Base-by-base conservation (phyloP, 2,888 invertebrate genomes). In the Taphrorychus bicolor region DNA sequence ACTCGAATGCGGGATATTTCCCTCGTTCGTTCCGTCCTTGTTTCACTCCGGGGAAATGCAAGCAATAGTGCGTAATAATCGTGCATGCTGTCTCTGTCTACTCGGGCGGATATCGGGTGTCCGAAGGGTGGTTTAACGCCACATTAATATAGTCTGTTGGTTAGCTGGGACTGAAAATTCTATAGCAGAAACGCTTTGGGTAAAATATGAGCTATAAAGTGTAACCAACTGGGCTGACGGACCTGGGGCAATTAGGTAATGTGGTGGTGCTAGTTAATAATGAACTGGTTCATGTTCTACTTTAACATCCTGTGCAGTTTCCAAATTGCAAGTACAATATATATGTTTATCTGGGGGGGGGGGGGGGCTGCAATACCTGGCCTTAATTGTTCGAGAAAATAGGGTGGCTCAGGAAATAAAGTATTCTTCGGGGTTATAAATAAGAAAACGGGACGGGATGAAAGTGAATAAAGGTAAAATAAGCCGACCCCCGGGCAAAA, bases 61-160 rank as follows among this genome's bases (percentile, higher is more conserved):
- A 5, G 45, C 23, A 22, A 17, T 16, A 22, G 9, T 48, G 48
- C 41, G 41, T 59, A 52, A 59, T 59, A 59, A 66, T 56, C 14
- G 7, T 14, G n/a, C 21, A 23, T 41, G 18, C 48, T 51, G 56
- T 66, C 65, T 52, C 51, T 66, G n/a, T 69, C 65, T 49, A 61
- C 45, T 58, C 66, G 23, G 18, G 42, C 69, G 69, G 69, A 69
- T 69, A 69, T 69, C 69, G 69, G 65, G 62, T 61, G 62, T 66
- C 64, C 66, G 53, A 62, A 45, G 69, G 69, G 69, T 66, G 58
- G 69, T 69, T 60, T 62, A 40, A 51, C 45, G 66, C 64, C 56
- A 54, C 59, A 51, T 63, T 69, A 69, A 69, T 69, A 69, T 69
- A 69, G 63, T 67, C 58, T 53, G 67, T 62, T 59, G 60, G 66